phyloP scores from a whole-genome alignment of 2,797 vertebrate species.

The Anisognathus igniventris region DNA sequence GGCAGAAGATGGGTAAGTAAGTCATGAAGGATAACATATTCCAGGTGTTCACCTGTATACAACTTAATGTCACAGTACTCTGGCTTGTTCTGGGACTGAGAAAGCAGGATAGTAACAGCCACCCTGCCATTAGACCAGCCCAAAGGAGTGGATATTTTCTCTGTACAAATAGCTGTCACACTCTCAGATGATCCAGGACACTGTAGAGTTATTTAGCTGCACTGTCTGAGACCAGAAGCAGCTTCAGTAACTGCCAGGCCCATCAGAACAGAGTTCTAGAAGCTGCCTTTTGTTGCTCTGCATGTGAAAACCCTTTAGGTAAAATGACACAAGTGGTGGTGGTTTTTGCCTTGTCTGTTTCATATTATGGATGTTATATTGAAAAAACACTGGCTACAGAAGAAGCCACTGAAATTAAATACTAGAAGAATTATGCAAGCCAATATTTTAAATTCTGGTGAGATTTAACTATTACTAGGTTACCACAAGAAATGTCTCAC shows the following conservation, averaged over 20 bases:
- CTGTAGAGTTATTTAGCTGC: background rate
- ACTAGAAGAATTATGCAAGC: background rate
- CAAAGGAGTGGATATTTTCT: background rate
- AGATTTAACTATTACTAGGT: background rate
- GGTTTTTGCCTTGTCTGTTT: background rate
- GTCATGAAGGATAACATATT: background rate
- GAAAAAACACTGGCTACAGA: background rate
- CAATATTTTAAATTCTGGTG: background rate
- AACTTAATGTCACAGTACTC: background rate
- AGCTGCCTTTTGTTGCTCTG: background rate
- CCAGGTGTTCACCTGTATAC: background rate
- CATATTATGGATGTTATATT: background rate
- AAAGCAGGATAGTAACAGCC: background rate
- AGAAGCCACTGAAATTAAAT: background rate
- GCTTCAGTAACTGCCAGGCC: background rate
- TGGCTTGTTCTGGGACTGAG: background rate
- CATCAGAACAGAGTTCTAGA: background rate
- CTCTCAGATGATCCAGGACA: background rate
- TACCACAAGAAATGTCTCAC: background rate
- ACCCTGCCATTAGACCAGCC: background rate
- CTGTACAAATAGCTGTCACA: background rate
- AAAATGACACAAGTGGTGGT: rapidly evolving
- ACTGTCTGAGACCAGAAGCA: background rate
- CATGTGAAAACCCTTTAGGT: background rate
- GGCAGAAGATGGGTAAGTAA: background rate